Evolutionary conservation across 2,888 invertebrate genomes (phyloP).

Genomic region (Epinotia brunnichana): DNA sequence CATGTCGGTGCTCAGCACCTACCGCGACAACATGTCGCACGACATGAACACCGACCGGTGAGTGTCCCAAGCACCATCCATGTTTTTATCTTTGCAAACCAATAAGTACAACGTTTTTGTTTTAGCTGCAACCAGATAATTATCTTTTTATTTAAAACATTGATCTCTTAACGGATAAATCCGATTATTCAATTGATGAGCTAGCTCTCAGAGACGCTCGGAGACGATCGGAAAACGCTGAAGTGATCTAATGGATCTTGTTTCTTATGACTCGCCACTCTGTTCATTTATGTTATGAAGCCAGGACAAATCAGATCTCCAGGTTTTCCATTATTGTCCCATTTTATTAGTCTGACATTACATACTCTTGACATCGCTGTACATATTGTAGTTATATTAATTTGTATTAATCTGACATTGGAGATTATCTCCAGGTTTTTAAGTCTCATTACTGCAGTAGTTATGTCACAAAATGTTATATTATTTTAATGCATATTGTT

Average conservation of each 20-base stretch:
- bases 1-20: slow-evolving; percentile 85
- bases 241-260: neutral
- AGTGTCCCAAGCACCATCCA: slow-evolving; percentile 55
- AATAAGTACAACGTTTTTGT: neutral
- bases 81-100: neutral
- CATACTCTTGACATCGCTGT: too few relatives aligned
- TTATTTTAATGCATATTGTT: too few relatives aligned
- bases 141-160: slow-evolving; percentile 2
- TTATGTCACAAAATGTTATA: too few relatives aligned
- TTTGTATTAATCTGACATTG: too few relatives aligned
- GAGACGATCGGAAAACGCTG: neutral
- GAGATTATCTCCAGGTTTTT: too few relatives aligned
- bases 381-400: too few relatives aligned
- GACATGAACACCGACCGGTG: slow-evolving; percentile 86
- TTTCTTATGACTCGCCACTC: too few relatives aligned
- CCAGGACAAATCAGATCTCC: neutral
- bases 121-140: neutral
- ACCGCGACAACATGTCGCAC: slow-evolving; percentile 83
- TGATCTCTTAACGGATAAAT: slow-evolving; percentile 28
- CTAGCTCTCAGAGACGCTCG: neutral
- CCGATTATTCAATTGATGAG: neutral
- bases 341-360: neutral
- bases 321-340: neutral
- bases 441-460: too few relatives aligned
- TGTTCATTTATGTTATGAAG: neutral